Percentiles rank a stretch among this genome's conserved stretches.
Evolutionary conservation across 1,140 invertebrate genomes (phyloP).

Genomic region (Amphibalanus amphitrite): DNA sequence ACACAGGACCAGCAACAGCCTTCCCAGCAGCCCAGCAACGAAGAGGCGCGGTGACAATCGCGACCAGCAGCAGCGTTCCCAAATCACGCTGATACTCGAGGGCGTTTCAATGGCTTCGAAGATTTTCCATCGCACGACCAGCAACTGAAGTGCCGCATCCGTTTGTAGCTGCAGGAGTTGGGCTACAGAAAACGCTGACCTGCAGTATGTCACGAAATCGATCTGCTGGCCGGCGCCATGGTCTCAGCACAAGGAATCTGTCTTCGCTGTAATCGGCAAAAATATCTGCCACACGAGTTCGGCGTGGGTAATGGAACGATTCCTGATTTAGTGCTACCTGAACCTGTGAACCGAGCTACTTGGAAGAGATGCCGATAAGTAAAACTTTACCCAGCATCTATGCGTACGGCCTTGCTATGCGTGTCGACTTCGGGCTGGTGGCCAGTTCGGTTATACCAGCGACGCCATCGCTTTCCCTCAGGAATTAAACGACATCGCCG

Average conservation of each 20-base stretch:
- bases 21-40: too few species aligned
- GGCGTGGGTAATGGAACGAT: not conserved
- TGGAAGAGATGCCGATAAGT: not conserved
- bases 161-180: too few species aligned
- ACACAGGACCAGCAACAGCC: too few species aligned
- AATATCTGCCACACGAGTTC: not conserved
- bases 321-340: not conserved
- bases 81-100: not conserved
- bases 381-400: not conserved
- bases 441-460: not conserved
- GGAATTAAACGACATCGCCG: not conserved
- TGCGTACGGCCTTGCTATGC: too few species aligned
- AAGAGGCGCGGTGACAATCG: too few species aligned
- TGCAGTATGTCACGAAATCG: not conserved
- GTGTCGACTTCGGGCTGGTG: not conserved
- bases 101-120: too few species aligned
- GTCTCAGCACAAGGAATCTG: not conserved
- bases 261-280: not conserved
- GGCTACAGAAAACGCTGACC: not conserved
- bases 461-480: not conserved
- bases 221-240: not conserved
- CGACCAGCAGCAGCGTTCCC: not conserved
- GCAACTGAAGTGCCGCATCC: too few species aligned
- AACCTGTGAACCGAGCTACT: not conserved
- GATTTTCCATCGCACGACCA: too few species aligned